Evolutionary conservation across 2,888 invertebrate species (phyloP), one percentile per base, ranked within the genome.

Genomic region (Ornithoptera alexandrae): DNA sequence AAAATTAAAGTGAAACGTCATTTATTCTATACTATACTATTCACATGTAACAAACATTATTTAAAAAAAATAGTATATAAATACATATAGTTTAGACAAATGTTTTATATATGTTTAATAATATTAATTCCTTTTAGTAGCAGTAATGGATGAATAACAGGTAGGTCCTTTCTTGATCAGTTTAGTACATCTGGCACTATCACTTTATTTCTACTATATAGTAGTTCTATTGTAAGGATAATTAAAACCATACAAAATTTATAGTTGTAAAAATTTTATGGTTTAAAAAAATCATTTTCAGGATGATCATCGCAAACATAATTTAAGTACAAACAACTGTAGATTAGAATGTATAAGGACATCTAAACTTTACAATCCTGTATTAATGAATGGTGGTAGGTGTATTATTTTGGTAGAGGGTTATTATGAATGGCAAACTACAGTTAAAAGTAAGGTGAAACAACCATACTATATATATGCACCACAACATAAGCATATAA

Each of bases 391-490:
- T 75, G 96, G 97, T 15, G 94, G 95, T 74, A 93, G 97, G 74
- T 97, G 97, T 88, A 93, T 97, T 10, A 92, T 97, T 36, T 80
- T 97, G 17, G 95, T 95, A 72, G 97, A 97, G 87, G 97, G 97
- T 65, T 97, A 95, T 81, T 96, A 96, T 81, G 96, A 97, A 85
- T 97, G 96, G 97, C 94, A 96, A 81, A 95, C 95, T 7, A 94
- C 94, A n/a, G 81, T 88, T 69, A 90, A 86, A 79, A 85, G 89
- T 4, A 89, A 92, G 72, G 86, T 86, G 20, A 97, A 96, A 80
- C 95, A 96, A 78, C 97, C 96, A 0, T 96, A 96, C 83, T 95
- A 95, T 74, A 94, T 97, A 69, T 95, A 96, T 85, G 91, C 94
- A 75, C 93, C 94, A 17, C 95, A 96, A 81, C 79, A 87, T 46